Evolutionary conservation across 1,140 invertebrate genomes (phyloP), one percentile per base, ranked within the genome.

Genomic region (Cotesia glomerata): DNA sequence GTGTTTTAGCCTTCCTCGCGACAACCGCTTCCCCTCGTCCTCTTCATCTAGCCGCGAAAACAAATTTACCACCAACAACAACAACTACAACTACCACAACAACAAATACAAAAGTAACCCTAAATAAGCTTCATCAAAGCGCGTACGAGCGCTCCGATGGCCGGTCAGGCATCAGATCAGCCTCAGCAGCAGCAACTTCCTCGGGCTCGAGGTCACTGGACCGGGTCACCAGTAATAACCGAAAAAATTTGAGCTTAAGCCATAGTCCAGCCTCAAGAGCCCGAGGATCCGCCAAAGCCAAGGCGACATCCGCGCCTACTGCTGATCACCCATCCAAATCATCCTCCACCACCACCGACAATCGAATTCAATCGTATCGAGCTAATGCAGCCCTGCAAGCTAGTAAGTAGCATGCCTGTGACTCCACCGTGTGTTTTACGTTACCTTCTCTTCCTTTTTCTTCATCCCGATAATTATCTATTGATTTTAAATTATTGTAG

Each of bases 1-100:
- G 54, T 86, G 83, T 87, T 87, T 74, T 86, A 87, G 86, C 85
- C 81, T 87, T 82, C 82, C 86, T 87, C 82, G 86, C 85, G 79
- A 87, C 85, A 79, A 86, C 80, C 81, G 85, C 84, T 82, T 83
- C 86, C 84, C 84, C 87, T 85, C 86, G 86, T 80, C 85, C 86
- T 82, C 82, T 86, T 84, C 83, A 86, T 85, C 84, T 86, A 84
- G 83, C 85, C 70, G 79, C 77, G 76, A 85, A 86, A 85, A 80
- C 39, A 45, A 45, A 45, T 45, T 80, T 81, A 79, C 73, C 56
- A 74, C 59, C 65, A 78, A 71, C 56, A 71, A 45, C 39, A 45
- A 45, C 39, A 45, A 45, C 39, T 9, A 45, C 39, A 59, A 54
- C 62, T 72, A 75, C 32, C 64, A 74, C 73, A 69, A 78, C 78